A percentile compares a stretch with the other conserved stretches of the same genome.
Conservation (phyloP, 2,888 invertebrate species). For the Ceramica pisi region DNA sequence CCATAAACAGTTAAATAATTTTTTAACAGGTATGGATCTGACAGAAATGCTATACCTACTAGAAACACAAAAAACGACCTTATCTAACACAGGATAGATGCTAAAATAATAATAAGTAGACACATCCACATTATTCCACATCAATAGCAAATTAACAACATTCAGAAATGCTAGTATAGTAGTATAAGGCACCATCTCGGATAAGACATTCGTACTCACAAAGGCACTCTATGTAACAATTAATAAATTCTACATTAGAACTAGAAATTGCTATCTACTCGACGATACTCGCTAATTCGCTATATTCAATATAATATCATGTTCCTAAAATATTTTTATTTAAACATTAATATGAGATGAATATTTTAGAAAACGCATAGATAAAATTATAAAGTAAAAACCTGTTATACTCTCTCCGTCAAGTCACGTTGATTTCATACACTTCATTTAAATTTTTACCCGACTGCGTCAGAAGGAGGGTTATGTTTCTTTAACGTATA, state of each 20-base stretch:
- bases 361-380: conserved; percentile 14
- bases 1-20: neutral
- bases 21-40: neutral
- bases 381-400: conserved; percentile 11
- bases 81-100: neutral
- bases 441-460: too few relatives aligned
- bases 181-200: conserved; percentile 71
- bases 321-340: conserved; percentile 28
- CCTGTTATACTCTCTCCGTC: neutral
- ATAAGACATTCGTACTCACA: conserved; percentile 64
- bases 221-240: conserved; percentile 63
- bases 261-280: conserved; percentile 60
- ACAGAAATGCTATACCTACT: neutral
- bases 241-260: conserved; percentile 42
- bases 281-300: conserved; percentile 28
- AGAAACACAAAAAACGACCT: neutral
- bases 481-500: too few relatives aligned
- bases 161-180: conserved; percentile 50
- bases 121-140: conserved; percentile 33
- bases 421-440: too few relatives aligned
- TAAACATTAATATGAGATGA: conserved; percentile 20
- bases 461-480: too few relatives aligned
- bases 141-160: conserved; percentile 33
- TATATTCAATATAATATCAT: conserved; percentile 24
- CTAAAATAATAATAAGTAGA: conserved; percentile 21